These are phyloP conservation scores for Pantala flavescens DNA, from an alignment of 1,140 invertebrate species.

Conservation along the genomic window DNA sequence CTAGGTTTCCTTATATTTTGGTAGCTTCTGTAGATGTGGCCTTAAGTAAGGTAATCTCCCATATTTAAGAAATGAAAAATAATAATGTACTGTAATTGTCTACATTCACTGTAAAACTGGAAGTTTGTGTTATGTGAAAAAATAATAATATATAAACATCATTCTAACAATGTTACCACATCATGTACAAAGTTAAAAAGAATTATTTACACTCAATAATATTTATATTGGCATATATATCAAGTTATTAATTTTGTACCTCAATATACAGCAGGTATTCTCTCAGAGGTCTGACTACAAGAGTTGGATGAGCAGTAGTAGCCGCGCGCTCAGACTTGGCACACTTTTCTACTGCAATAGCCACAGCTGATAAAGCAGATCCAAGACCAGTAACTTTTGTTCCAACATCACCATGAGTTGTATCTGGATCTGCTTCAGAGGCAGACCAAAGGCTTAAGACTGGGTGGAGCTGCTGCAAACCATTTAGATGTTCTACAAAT, in stretches of 20 bases:
- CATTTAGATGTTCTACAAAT: background rate
- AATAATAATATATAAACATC: too few relatives aligned
- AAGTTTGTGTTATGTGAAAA: too few relatives aligned
- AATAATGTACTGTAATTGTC: too few relatives aligned
- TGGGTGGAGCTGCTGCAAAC: background rate
- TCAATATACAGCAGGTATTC: conserved; percentile 6
- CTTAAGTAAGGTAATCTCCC: too few relatives aligned
- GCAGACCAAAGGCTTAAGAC: background rate
- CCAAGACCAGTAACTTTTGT: background rate
- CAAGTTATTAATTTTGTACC: background rate
- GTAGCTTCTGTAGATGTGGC: too few relatives aligned
- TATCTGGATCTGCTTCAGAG: background rate
- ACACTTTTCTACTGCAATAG: background rate
- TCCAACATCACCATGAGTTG: background rate
- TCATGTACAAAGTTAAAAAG: too few relatives aligned
- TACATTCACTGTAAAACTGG: too few relatives aligned
- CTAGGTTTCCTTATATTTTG: too few relatives aligned
- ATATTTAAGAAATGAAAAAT: too few relatives aligned
- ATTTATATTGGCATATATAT: too few relatives aligned
- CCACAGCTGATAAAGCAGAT: background rate
- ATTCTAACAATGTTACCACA: too few relatives aligned
- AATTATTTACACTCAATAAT: too few relatives aligned
- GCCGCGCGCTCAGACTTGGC: background rate
- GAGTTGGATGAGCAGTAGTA: background rate
- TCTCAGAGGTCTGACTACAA: background rate